A percentile compares a stretch with the other conserved stretches of the same genome.
Conservation (phyloP, 2,113 vertebrate genomes). For the Casuarius casuarius region DNA sequence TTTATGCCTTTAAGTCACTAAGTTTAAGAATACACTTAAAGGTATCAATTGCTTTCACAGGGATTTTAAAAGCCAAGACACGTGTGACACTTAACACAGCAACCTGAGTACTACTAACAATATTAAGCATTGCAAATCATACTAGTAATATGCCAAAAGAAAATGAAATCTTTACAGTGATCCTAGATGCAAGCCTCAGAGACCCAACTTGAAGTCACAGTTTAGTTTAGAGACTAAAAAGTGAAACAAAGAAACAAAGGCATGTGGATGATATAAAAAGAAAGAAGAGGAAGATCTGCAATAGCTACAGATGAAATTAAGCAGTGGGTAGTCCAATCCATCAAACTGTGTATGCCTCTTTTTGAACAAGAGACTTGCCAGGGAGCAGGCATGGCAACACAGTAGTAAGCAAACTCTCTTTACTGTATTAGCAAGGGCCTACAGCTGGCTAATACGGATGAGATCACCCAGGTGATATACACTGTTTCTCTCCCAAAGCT, state of each 20-base stretch:
- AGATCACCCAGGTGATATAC: neutral
- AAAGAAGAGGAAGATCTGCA: neutral
- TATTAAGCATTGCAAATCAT: neutral
- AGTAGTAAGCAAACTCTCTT: neutral
- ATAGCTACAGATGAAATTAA: neutral
- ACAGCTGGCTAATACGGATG: neutral
- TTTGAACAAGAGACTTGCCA: neutral
- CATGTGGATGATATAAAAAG: neutral
- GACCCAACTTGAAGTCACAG: neutral
- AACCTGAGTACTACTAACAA: neutral
- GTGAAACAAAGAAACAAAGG: neutral
- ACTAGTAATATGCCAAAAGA: neutral
- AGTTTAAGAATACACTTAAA: neutral
- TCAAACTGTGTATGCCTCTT: neutral
- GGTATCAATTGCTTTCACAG: neutral
- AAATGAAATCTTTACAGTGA: neutral
- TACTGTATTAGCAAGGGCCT: neutral
- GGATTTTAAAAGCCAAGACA: neutral
- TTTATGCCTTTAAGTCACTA: neutral
- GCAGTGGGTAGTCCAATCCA: too few relatives aligned
- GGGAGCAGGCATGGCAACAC: neutral
- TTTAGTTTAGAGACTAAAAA: neutral
- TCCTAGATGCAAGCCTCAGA: neutral
- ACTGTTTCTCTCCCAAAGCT: neutral
- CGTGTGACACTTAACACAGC: neutral